Evolutionary conservation across 2,888 invertebrate genomes (phyloP).

Genomic region (Teleiodes luculella): DNA sequence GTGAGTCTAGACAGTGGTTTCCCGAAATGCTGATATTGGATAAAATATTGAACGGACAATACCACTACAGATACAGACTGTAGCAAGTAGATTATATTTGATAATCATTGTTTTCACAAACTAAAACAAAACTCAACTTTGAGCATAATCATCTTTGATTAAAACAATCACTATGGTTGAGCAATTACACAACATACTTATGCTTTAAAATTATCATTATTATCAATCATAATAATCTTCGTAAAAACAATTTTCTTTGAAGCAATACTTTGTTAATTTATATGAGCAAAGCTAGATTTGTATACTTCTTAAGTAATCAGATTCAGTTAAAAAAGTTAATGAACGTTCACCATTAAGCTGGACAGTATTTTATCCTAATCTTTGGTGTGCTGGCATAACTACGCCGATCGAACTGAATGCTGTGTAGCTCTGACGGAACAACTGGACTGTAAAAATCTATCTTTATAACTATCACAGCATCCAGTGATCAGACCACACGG

Average conservation of each 20-base stretch:
- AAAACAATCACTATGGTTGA: slow-evolving; percentile 63
- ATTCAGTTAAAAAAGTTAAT: slow-evolving; percentile 33
- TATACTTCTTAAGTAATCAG: slow-evolving; percentile 27
- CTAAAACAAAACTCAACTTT: slow-evolving; percentile 57
- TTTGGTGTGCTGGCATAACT: slow-evolving; percentile 73
- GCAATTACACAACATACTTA: slow-evolving; percentile 53
- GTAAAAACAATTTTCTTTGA: slow-evolving; percentile 35
- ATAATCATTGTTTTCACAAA: slow-evolving; percentile 57
- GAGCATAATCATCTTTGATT: slow-evolving; percentile 68
- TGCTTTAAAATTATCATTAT: slow-evolving; percentile 32
- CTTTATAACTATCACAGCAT: slow-evolving; percentile 31
- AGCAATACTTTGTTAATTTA: slow-evolving; percentile 24
- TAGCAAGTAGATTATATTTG: slow-evolving; percentile 40
- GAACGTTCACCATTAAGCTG: slow-evolving; percentile 46
- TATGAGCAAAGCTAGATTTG: slow-evolving; percentile 52
- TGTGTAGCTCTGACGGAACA: slow-evolving; percentile 24
- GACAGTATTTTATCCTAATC: slow-evolving; percentile 68
- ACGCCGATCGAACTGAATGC: slow-evolving; percentile 49
- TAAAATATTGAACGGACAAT: slow-evolving; percentile 48
- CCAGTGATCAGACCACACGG: slow-evolving; percentile 50
- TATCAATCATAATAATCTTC: slow-evolving; percentile 34
- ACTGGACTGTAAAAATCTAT: slow-evolving; percentile 6
- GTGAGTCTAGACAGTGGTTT: slow-evolving; percentile 48
- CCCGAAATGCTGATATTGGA: slow-evolving; percentile 41
- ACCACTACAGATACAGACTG: slow-evolving; percentile 52